Evolutionary conservation across 1,140 invertebrate species (phyloP), one percentile per base, ranked within the genome.

Genomic region (Hermatobates lingyangjiaoensis): DNA sequence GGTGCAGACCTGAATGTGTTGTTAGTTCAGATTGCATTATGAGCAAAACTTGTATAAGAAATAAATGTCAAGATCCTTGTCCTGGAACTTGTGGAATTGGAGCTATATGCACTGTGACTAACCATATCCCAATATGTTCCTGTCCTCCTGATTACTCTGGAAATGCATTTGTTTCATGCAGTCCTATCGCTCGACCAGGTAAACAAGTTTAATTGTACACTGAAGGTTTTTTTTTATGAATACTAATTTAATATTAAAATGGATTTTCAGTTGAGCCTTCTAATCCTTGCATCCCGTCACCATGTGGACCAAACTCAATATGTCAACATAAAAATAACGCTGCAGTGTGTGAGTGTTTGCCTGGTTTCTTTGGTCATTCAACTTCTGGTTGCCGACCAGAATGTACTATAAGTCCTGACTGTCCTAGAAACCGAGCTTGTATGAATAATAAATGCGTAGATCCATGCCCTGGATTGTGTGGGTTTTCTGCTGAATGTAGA

Each of bases 81-180:
- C 61, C 72, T 0, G 18, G 40, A 26, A 71, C 77, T 1, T 86
- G 83, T 61, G 81, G 80, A 7, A 74, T 73, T 58, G 70, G 67
- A 26, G 81, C 79, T 10, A 57, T 74, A 54, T 82, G 84, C 58
- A 68, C 76, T 48, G 77, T 79, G 0, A 75, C 83, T 57, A 83
- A 84, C 61, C 86, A 88, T 60, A 81, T 80, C 56, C 81, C 84
- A 1, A 74, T 86, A 2, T 88, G 85, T 59, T 79, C 74, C 14
- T 89, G 86, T 61, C 77, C 80, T 30, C 62, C 72, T 46, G 71
- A 75, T 0, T 69, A 75, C 21, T 71, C 77, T 24, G 84, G 84
- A 44, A 81, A 87, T 76, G 82, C 85, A 30, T 86, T 85, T 64
- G 65, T 72, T 1, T 72, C 76, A 57, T 85, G 82, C 57, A 71